A percentile compares a stretch with the other conserved stretches of the same genome.
Conservation (phyloP, 2,888 invertebrate genomes). For the Ophion obscuratus region DNA sequence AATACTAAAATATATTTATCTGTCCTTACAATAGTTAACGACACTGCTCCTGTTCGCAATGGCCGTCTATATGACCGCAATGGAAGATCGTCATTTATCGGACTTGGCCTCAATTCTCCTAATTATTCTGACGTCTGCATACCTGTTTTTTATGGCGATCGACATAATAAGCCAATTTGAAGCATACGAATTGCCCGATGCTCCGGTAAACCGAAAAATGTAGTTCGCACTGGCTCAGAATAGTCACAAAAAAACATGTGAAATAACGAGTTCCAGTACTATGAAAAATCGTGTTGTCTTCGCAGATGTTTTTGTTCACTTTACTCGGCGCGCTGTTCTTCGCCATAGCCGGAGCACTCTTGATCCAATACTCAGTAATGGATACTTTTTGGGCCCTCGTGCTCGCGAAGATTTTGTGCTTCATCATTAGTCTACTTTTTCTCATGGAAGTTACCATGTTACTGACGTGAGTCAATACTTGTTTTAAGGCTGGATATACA, state of each 20-base stretch:
- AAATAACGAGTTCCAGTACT: background rate
- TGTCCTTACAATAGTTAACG: conserved; percentile 57
- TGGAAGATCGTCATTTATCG: conserved; percentile 60
- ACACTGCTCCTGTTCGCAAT: conserved; percentile 72
- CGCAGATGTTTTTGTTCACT: conserved; percentile 76
- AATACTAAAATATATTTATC: conserved; percentile 2
- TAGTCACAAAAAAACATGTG: background rate
- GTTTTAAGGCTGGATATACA: background rate
- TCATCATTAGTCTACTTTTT: conserved; percentile 72
- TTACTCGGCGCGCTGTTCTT: conserved; percentile 76
- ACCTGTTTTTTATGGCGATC: conserved; percentile 74
- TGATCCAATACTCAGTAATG: conserved; percentile 56
- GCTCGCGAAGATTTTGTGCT: conserved; percentile 68
- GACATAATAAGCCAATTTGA: conserved; percentile 76
- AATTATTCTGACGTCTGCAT: conserved; percentile 72
- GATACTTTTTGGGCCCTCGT: conserved; percentile 66
- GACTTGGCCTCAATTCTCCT: conserved; percentile 71
- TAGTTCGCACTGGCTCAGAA: background rate
- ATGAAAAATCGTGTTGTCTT: conserved; percentile 39
- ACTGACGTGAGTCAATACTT: conserved; percentile 72
- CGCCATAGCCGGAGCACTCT: conserved; percentile 69
- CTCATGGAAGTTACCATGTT: conserved; percentile 73
- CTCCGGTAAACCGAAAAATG: conserved; percentile 71
- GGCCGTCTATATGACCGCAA: conserved; percentile 70
- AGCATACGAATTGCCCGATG: conserved; percentile 65